These are phyloP conservation scores for Pyrocephalus nanus DNA, from an alignment of 2,797 vertebrate genomes.

Conservation along the genomic window DNA sequence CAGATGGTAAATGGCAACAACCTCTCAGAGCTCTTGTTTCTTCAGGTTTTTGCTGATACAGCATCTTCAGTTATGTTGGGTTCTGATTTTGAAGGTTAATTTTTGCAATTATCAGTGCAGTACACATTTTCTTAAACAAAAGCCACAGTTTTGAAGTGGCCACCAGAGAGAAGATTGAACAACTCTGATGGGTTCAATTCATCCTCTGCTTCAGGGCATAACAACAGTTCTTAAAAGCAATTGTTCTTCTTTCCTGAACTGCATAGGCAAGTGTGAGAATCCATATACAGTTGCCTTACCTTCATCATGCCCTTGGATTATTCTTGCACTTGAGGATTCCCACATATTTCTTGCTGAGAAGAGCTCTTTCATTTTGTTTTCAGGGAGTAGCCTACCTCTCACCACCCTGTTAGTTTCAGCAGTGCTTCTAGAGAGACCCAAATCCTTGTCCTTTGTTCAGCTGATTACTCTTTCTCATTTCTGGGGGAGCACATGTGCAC, in stretches of 20 bases:
- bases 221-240: constrained; percentile 5
- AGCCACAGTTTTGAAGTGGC: constrained; percentile 23
- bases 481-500: background rate
- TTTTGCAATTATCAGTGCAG: constrained; percentile 30
- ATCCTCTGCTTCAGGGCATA: constrained; percentile 48
- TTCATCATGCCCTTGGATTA: constrained; percentile 15
- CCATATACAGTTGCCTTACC: background rate
- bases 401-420: background rate
- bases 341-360: background rate
- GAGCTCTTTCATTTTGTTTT: background rate
- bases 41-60: background rate
- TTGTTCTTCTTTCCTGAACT: background rate
- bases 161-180: constrained; percentile 21
- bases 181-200: constrained; percentile 13
- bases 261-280: background rate
- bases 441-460: background rate
- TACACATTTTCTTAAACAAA: constrained; percentile 10
- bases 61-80: background rate
- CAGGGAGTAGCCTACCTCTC: background rate
- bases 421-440: background rate
- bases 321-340: background rate
- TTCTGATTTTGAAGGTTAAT: constrained; percentile 58
- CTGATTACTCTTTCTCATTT: background rate
- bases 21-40: background rate
- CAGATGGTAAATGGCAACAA: background rate